Evolutionary conservation across 2,888 invertebrate species (phyloP).

Genomic region (Minunthozetes semirufus): DNA sequence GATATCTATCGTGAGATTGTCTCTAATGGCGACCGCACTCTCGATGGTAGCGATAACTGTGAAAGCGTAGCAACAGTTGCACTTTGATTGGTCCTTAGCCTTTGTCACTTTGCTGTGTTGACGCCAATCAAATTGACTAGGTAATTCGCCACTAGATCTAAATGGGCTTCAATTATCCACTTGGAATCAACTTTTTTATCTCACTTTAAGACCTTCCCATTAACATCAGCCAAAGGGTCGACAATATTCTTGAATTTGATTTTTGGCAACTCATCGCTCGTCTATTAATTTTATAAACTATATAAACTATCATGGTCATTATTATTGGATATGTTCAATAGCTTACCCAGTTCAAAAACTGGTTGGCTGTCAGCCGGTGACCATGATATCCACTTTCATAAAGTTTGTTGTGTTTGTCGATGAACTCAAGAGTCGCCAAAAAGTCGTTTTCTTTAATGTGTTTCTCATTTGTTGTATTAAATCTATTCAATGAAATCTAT

Average conservation of each 20-base stretch:
- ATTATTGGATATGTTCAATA: neutral
- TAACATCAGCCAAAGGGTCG: too few relatives aligned
- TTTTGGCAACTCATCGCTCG: neutral
- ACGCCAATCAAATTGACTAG: constrained; percentile 23
- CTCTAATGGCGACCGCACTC: constrained; percentile 27
- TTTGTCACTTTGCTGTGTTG: constrained; percentile 18
- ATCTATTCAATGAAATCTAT: too few relatives aligned
- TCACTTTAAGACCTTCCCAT: too few relatives aligned
- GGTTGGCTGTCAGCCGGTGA: neutral
- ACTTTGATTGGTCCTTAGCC: constrained; percentile 6
- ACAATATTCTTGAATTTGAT: neutral
- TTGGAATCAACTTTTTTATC: too few relatives aligned
- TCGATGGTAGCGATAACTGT: constrained; percentile 25
- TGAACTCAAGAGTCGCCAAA: too few relatives aligned
- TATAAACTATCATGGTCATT: too few relatives aligned
- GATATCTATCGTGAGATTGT: neutral
- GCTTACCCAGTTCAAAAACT: neutral
- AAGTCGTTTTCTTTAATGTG: too few relatives aligned
- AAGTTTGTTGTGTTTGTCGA: too few relatives aligned
- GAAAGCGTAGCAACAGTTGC: constrained; percentile 30
- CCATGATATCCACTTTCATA: too few relatives aligned
- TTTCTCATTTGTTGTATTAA: too few relatives aligned
- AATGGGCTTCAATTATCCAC: too few relatives aligned
- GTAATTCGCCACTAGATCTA: neutral
- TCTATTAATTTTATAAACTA: neutral